Base-by-base conservation (phyloP, 92 coral and sea anemone genomes). In the Plumapathes pennacea region DNA sequence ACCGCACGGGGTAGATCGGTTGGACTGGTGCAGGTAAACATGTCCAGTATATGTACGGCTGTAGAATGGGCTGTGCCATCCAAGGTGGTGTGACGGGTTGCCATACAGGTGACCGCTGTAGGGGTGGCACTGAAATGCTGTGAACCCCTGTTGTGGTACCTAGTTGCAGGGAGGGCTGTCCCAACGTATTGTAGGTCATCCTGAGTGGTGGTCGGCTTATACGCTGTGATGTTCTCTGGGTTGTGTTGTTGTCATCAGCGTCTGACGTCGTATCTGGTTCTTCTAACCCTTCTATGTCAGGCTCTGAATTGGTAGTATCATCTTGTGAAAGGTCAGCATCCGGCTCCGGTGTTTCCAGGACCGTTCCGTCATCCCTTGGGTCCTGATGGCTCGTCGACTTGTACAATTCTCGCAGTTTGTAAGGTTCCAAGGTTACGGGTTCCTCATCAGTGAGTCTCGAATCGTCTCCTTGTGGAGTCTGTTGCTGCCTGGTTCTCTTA, bases 61-160 rank as follows among this genome's bases (percentile, higher is more conserved):
- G 26, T 26, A 38, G n/a, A 12, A 39, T 25, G 41, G 48, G 47
- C 8, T 57, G 63, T 11, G 27, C 17, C 46, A 37, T 23, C 62
- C 62, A 56, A 10, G 62, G 32, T n/a, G 40, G 11, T 9, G 21
- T 12, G 26, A 32, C 22, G 25, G 62, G 47, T 22, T 23, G 46
- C 62, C 17, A 38, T 11, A 56, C 7, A n/a, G n/a, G n/a, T n/a
- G n/a, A n/a, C 54, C 22, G 67, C 53, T 60, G 67, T 45, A 29
- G 41, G 25, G 32, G 23, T 15, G 41, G 44, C 1, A 44, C 54
- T 28, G 38, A 25, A 19, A 42, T 21, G 13, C 67, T 53, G 28
- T 43, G 54, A 13, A 17, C 28, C 18, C 67, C 67, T 8, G 14
- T 52, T 25, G 54, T 60, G 19, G 27, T 14, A 24, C 40, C 12